Base-by-base conservation (phyloP, 2,113 vertebrate species). In the Hemichromis elongatus region DNA sequence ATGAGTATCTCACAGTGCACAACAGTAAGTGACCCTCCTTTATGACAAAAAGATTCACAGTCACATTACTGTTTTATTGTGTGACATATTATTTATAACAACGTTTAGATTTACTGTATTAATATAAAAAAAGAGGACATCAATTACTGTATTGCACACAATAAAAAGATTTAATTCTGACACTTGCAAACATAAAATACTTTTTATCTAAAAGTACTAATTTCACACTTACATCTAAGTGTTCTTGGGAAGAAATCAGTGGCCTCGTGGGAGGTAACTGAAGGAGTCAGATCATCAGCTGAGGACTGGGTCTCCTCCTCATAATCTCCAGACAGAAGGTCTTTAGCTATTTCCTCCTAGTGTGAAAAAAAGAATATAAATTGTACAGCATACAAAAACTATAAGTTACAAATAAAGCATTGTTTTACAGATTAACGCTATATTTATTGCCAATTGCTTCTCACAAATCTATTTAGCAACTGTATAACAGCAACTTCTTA, bases 271-370 rank as follows among this genome's bases (percentile, higher is more conserved):
- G 98, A 98, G 54, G 98, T 99, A 88, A 99, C 99, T 4, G 98
- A 99, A 4, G 99, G 99, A 21, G 97, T 99, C 81, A 99, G 96
- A 86, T 99, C 98, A 95, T 99, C 99, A 77, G 98, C 98, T 63
- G 99, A 99, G 26, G 99, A 99, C 92, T 99, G 99, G 3, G 98
- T 99, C 96, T 99, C 98, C 95, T 99, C 99, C 86, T 99, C 99
- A 92, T 96, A 97, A 89, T 99, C 98, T 56, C 98, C 99, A 0
- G 98, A 99, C 82, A 99, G 92, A n/a, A 99, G 96, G 90, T 99
- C 99, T 96, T 99, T 99, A 56, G 98, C 99, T 13, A 99, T 99
- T 94, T 99, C 98, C 93, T 99, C 99, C 99, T 99, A 66, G 1
- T 4, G 16, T 40, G 2, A 79, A 54, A 80, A 80, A 3, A 70